These are phyloP conservation scores for Hippocampus kuda DNA, from an alignment of 2,797 vertebrate genomes.

Conservation along the genomic window DNA sequence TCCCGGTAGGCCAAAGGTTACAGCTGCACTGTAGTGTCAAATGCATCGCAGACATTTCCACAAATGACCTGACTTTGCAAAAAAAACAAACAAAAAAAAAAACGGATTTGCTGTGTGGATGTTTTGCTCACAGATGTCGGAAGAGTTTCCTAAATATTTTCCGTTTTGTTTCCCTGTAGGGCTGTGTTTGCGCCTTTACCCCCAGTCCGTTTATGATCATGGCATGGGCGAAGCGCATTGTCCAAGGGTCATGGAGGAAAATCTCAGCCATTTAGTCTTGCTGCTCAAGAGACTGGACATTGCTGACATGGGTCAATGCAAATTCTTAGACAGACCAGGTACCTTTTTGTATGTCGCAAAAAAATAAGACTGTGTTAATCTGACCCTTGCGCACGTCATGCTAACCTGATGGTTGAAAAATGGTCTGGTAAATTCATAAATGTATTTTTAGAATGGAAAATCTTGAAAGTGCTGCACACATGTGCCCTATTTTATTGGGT, in stretches of 20 bases:
- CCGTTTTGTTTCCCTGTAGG: conserved; percentile 54
- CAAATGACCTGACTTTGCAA: background rate
- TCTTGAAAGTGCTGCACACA: no score
- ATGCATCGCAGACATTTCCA: background rate
- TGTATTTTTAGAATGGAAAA: background rate
- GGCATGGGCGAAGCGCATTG: conserved; percentile 62
- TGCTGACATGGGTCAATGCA: conserved; percentile 88
- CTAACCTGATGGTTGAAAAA: background rate
- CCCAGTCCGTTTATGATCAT: conserved; percentile 66
- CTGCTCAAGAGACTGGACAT: conserved; percentile 90
- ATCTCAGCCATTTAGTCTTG: conserved; percentile 82
- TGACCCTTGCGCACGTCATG: background rate
- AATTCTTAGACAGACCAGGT: conserved; percentile 92
- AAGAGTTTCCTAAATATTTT: background rate
- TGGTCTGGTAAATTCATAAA: background rate
- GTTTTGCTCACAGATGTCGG: no score
- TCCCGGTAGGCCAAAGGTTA: conserved; percentile 60
- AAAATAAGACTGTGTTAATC: background rate
- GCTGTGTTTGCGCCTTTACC: conserved; percentile 82
- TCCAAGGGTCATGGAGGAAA: conserved; percentile 77
- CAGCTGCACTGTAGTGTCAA: background rate
- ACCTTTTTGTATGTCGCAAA: background rate
- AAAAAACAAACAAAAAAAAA: no score
- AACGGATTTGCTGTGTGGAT: background rate
- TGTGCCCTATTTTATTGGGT: no score